phyloP scores from a whole-genome alignment of 2,797 vertebrate species.

The Sebastes minor region DNA sequence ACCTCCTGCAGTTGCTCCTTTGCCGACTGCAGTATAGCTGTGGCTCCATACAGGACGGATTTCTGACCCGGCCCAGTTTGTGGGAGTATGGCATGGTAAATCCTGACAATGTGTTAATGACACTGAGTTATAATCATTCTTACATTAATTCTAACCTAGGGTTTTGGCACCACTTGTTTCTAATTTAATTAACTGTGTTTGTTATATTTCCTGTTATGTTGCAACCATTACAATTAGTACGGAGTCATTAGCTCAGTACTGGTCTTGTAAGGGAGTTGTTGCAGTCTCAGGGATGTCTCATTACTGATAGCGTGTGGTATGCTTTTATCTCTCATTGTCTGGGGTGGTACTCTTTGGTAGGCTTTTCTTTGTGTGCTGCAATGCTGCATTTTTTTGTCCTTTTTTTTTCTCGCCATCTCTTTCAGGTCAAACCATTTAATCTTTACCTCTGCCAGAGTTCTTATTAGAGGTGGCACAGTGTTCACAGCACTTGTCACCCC shows the following conservation, averaged over 20 bases:
- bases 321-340: background rate
- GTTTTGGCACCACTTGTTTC: background rate
- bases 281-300: background rate
- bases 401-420: background rate
- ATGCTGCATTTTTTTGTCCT: background rate
- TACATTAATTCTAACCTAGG: background rate
- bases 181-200: background rate
- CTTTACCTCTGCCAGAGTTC: slow-evolving; percentile 17
- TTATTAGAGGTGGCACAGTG: slow-evolving; percentile 3
- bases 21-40: background rate
- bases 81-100: background rate
- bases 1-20: background rate
- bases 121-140: background rate
- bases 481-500: slow-evolving; percentile 4
- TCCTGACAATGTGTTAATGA: background rate
- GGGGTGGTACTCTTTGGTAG: background rate
- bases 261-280: background rate
- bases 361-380: background rate
- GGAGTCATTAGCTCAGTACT: background rate
- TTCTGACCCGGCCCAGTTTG: too few species aligned
- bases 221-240: background rate
- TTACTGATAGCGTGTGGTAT: background rate
- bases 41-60: background rate
- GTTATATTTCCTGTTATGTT: background rate
- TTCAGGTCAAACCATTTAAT: slow-evolving; percentile 12